These are phyloP conservation scores for Theristicus caerulescens DNA, from an alignment of 2,113 vertebrate species.

Conservation along the genomic window DNA sequence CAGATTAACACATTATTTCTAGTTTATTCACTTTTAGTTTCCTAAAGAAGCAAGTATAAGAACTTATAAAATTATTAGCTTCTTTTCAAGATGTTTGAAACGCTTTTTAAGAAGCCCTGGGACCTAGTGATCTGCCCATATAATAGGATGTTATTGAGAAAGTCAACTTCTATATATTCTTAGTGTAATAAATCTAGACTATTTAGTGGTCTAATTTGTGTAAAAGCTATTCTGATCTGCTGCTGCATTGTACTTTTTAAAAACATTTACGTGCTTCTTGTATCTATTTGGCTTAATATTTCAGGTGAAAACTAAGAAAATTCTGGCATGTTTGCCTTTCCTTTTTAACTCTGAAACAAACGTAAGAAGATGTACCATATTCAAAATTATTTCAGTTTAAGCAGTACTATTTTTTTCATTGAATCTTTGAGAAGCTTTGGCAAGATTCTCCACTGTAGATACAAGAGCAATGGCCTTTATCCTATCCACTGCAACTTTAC, in stretches of 20 bases:
- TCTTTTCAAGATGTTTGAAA: neutral
- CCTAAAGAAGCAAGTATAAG: neutral
- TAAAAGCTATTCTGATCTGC: neutral
- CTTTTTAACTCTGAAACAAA: neutral
- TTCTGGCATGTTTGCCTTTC: neutral
- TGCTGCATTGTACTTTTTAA: neutral
- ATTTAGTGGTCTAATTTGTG: neutral
- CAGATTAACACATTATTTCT: slow-evolving; percentile 2
- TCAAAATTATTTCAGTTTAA: neutral
- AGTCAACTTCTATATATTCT: neutral
- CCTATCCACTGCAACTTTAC: neutral
- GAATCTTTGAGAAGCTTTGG: neutral
- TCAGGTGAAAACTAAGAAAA: neutral
- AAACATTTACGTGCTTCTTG: neutral
- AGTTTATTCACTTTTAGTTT: neutral
- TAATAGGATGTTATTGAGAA: neutral
- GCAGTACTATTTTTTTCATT: neutral
- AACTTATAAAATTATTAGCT: neutral
- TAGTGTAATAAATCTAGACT: neutral
- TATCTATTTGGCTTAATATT: neutral
- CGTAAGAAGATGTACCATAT: neutral
- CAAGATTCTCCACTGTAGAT: neutral
- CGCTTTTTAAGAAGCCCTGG: neutral
- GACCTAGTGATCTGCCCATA: neutral
- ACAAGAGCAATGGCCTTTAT: neutral